Evolutionary conservation across 2,113 vertebrate genomes (phyloP).

Genomic region (Corythoichthys haematopterus): DNA sequence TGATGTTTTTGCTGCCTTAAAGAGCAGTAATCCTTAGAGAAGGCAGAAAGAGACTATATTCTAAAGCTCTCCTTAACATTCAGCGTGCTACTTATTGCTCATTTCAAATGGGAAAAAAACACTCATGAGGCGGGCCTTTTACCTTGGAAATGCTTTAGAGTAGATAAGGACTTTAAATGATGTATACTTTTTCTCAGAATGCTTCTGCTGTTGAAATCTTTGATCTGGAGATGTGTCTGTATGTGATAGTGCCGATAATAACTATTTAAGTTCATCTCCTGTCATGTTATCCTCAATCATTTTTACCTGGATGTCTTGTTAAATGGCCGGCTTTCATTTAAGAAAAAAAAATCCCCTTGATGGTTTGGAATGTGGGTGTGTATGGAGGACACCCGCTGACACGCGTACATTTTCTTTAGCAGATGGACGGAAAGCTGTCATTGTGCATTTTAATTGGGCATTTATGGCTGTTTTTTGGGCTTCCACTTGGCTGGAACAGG

Average conservation of each 20-base stretch:
- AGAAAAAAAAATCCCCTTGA: conserved; percentile 26
- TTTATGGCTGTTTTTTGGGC: conserved; percentile 92
- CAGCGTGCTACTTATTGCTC: conserved; percentile 62
- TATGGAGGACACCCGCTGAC: conserved; percentile 19
- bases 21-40: conserved; percentile 65
- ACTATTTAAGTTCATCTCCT: conserved; percentile 32
- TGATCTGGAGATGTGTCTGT: conserved; percentile 28
- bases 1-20: conserved; percentile 70
- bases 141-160: conserved; percentile 47
- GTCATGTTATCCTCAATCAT: conserved; percentile 25
- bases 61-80: conserved; percentile 71
- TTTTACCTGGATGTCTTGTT: conserved; percentile 31
- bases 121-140: conserved; percentile 41
- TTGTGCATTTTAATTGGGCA: conserved; percentile 92
- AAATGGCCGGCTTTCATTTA: conserved; percentile 42
- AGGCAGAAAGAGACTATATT: conserved; percentile 48
- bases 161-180: conserved; percentile 60
- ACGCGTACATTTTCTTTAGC: conserved; percentile 70
- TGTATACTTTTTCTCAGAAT: conserved; percentile 30
- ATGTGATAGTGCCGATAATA: conserved; percentile 25
- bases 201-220: conserved; percentile 15
- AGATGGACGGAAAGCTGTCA: conserved; percentile 97
- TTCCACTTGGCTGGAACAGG: conserved; percentile 86
- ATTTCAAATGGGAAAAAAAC: conserved; percentile 60
- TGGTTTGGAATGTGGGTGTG: conserved; percentile 16